Base-by-base conservation (phyloP, 2,888 invertebrate species). In the Lymantria monacha region DNA sequence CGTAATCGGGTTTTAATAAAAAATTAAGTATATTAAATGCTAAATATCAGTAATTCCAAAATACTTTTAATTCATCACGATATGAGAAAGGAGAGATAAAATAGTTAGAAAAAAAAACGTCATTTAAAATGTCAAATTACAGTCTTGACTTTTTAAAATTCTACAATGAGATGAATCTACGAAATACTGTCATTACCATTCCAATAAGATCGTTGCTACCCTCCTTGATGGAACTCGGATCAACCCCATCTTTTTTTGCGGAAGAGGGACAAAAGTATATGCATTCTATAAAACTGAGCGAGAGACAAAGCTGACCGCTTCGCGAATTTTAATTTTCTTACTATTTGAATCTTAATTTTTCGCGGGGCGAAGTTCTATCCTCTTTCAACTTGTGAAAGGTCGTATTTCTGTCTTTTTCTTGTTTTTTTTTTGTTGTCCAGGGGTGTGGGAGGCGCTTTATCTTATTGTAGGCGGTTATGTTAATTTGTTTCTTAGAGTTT, bases 271-370 rank as follows among this genome's bases (percentile, higher is more conserved):
- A 52, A 48, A 47, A 2, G 40, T 50, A 72, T 7, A 13, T 11
- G 40, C 33, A 30, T 14, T 10, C 9, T 0, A 2, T 7, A 52
- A 40, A 77, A 44, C 1, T 42, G 72, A 89, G 56, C 53, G 76
- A 66, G 85, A 85, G 9, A 47, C 59, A 66, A 60, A 64, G 76
- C 75, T 86, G 85, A 85, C 86, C 88, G 86, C 81, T 85, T 81
- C 79, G 75, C 86, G 87, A 86, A 91, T 91, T 92, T 91, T 91
- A 91, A 91, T 91, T 89, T 91, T 89, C 91, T 90, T 87, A 89
- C 87, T 80, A 86, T 91, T 91, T 89, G 91, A 91, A 91, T 91
- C 86, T 89, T 89, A 89, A 90, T 91, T 91, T 90, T 91, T 89
- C 84, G 83, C 82, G 77, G 83, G 83, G 80, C 63, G 78, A 66